These are phyloP conservation scores for Sarcophilus harrisii DNA, from an alignment of 2,797 vertebrate species.

Conservation along the genomic window DNA sequence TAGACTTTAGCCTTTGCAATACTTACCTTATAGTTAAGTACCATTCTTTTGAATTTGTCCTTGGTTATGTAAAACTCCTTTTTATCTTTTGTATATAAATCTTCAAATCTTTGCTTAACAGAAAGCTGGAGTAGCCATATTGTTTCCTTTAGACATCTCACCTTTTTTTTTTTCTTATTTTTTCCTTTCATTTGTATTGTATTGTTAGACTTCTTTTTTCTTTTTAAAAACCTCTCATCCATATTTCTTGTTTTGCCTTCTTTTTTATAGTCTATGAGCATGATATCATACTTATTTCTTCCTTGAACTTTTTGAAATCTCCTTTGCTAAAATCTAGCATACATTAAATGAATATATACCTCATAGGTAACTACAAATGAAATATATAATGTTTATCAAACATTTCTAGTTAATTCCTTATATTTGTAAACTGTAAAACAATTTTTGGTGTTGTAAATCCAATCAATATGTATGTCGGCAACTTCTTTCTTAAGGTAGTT, in stretches of 20 bases:
- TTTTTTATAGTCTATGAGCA: not conserved
- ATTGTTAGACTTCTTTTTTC: not conserved
- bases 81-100: not conserved
- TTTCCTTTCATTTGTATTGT: not conserved
- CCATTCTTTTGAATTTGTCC: not conserved
- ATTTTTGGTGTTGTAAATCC: not conserved
- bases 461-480: not conserved
- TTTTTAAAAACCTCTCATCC: not conserved
- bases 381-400: not conserved
- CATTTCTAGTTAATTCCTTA: not conserved
- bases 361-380: not conserved
- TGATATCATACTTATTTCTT: not conserved
- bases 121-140: not conserved
- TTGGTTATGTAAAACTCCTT: not conserved
- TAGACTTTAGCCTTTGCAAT: not conserved
- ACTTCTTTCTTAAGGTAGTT: not conserved
- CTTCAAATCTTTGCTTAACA: not conserved
- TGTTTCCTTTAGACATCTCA: not conserved
- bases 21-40: not conserved
- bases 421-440: not conserved
- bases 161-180: not conserved
- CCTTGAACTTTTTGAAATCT: not conserved
- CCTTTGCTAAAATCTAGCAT: not conserved
- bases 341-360: not conserved
- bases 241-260: not conserved